Evolutionary conservation across 2,888 invertebrate species (phyloP).

Genomic region (Sclerodermus sp.): DNA sequence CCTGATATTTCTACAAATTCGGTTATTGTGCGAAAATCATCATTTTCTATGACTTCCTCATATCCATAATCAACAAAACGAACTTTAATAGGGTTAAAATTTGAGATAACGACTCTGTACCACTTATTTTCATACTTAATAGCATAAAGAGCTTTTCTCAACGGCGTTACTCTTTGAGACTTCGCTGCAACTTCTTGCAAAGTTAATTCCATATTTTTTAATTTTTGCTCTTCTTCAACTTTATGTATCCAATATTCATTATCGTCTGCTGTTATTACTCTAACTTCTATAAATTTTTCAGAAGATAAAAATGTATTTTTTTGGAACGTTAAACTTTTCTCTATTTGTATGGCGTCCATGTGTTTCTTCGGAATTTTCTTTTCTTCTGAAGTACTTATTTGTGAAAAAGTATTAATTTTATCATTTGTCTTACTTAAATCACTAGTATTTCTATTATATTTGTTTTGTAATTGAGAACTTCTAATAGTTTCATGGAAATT

Average conservation of each 20-base stretch:
- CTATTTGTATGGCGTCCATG: constrained; percentile 1
- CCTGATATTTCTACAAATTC: constrained; percentile 14
- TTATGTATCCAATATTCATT: constrained; percentile 36
- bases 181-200: constrained; percentile 16
- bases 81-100: constrained; percentile 28
- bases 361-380: no score
- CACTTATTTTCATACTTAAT: constrained; percentile 26
- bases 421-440: no score
- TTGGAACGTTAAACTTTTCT: constrained; percentile 17
- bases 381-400: no score
- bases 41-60: constrained; percentile 13
- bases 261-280: constrained; percentile 11
- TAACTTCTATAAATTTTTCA: constrained; percentile 27
- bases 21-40: constrained; percentile 28
- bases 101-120: constrained; percentile 34
- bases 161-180: constrained; percentile 10
- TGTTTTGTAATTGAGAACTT: no score
- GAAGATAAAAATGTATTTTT: constrained; percentile 26
- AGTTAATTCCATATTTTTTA: constrained; percentile 22
- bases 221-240: constrained; percentile 10
- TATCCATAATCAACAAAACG: constrained; percentile 42
- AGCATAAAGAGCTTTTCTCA: constrained; percentile 31
- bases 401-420: no score
- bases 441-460: no score
- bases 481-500: no score